These are phyloP conservation scores for Bothrops jararaca DNA, from an alignment of 2,113 vertebrate species.

Conservation along the genomic window DNA sequence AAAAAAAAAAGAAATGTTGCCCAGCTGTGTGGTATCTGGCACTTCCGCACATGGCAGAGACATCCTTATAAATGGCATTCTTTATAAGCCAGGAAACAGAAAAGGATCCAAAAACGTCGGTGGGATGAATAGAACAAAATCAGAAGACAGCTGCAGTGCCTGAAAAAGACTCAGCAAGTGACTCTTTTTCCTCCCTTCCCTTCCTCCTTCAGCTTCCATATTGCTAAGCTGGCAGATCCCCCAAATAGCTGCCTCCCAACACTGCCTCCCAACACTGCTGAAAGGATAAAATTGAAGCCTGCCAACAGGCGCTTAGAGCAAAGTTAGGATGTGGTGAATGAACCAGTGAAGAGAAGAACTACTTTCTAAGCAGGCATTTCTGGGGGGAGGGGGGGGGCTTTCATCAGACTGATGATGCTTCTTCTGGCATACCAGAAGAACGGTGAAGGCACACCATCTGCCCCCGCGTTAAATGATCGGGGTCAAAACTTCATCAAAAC, in stretches of 20 bases:
- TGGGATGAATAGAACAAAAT: background rate
- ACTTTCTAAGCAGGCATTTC: background rate
- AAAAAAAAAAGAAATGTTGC: background rate
- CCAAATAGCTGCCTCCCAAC: background rate
- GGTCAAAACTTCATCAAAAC: background rate
- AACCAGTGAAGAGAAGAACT: no score
- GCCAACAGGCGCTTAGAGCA: background rate
- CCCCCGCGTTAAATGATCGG: background rate
- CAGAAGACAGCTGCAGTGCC: background rate
- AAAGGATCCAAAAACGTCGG: background rate
- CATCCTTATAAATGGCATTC: background rate
- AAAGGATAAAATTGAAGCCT: background rate
- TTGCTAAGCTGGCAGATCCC: background rate
- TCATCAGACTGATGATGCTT: background rate
- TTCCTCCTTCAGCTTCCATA: background rate
- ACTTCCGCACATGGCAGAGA: background rate
- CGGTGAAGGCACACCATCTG: background rate
- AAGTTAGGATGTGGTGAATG: background rate
- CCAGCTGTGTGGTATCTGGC: background rate
- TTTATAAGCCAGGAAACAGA: constrained; percentile 1
- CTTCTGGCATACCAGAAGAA: background rate
- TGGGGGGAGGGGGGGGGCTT: background rate
- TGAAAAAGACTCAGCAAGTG: background rate
- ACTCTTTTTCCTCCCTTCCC: background rate
- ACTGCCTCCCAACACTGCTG: background rate